Evolutionary conservation across 2,888 invertebrate genomes (phyloP).

Genomic region (Anagyrus pseudococci): DNA sequence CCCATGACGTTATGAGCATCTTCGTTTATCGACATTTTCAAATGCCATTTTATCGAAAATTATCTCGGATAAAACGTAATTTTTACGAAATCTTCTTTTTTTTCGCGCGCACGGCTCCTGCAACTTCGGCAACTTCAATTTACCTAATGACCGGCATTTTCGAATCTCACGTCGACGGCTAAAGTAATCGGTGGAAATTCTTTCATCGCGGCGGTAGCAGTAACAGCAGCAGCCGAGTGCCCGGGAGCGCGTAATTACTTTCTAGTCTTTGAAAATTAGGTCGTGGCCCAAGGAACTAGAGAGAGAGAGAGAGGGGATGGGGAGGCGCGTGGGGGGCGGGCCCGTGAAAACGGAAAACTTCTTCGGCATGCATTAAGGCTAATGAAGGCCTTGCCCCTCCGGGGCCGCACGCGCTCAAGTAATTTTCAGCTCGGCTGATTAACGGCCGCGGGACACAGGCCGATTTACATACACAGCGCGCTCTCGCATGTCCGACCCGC

Average conservation of each 20-base stretch:
- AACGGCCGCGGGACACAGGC: constrained; percentile 5
- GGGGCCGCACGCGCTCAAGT: not conserved
- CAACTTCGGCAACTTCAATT: no score
- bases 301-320: not conserved
- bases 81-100: no score
- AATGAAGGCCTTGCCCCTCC: constrained; percentile 11
- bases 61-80: no score
- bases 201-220: constrained; percentile 1
- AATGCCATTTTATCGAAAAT: no score
- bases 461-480: constrained; percentile 29
- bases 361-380: constrained; percentile 25
- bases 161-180: no score
- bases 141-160: no score
- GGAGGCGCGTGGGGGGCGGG: not conserved
- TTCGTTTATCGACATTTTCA: no score
- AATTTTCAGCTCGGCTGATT: constrained; percentile 24
- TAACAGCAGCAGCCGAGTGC: not conserved
- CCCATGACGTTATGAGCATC: no score
- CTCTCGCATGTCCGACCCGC: constrained; percentile 38
- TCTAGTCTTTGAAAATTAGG: constrained; percentile 8
- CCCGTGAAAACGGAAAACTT: constrained; percentile 18
- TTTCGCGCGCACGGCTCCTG: no score
- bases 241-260: constrained; percentile 8
- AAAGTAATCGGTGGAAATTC: no score
- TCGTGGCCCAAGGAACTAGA: not conserved